phyloP scores from a whole-genome alignment of 2,888 invertebrate species.

The Aelia acuminata region DNA sequence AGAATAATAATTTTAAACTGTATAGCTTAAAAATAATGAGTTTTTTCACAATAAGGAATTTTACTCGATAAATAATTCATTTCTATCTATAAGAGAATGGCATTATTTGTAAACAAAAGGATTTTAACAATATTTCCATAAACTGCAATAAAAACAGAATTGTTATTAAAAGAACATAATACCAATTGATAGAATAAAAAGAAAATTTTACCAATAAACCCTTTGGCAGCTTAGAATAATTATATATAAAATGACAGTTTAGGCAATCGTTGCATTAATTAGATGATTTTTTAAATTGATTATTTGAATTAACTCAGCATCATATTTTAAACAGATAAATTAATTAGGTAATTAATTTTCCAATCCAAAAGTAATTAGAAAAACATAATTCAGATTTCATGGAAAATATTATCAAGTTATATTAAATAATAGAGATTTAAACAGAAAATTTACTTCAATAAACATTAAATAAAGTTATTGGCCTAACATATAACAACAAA shows the following conservation, averaged over 20 bases:
- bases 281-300: neutral
- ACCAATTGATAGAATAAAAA: neutral
- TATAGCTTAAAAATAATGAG: neutral
- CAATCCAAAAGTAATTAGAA: neutral
- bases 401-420: no score
- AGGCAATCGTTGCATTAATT: neutral
- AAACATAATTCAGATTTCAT: no score
- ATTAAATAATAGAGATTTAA: no score
- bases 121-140: neutral
- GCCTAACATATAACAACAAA: no score
- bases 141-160: neutral
- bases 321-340: neutral
- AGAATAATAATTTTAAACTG: neutral
- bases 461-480: no score
- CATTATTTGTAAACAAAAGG: neutral
- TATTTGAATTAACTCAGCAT: neutral
- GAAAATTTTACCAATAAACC: neutral
- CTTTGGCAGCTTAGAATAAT: neutral
- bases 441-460: no score
- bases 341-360: neutral
- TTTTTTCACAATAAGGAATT: neutral
- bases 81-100: neutral
- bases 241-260: neutral
- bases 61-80: neutral
- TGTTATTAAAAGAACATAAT: neutral